Percentiles rank a stretch among this genome's conserved stretches.
phyloP scores from a whole-genome alignment of 2,113 vertebrate species.

The Pelmatolapia mariae region DNA sequence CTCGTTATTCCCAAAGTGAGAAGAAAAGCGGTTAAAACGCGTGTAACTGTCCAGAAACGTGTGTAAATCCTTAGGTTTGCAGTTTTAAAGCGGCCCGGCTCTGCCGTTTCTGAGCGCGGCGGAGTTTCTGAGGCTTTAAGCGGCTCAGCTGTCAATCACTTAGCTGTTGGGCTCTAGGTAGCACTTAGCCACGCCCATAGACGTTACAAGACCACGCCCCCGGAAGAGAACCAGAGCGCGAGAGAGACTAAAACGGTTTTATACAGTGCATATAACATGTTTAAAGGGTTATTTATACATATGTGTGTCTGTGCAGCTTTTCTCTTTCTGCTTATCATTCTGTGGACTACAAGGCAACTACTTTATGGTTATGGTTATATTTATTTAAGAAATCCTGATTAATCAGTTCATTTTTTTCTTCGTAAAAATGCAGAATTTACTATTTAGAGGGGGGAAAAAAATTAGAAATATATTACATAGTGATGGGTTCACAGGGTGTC shows the following conservation, averaged over 20 bases:
- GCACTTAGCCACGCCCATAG: not conserved
- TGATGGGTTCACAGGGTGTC: fast-evolving
- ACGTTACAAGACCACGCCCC: fast-evolving
- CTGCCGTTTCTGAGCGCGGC: not conserved
- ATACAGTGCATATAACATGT: fast-evolving
- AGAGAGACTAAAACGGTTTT: not conserved
- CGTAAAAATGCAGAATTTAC: not conserved
- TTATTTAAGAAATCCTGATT: not conserved
- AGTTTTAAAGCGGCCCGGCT: not conserved
- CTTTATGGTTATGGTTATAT: fast-evolving
- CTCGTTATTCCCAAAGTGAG: not conserved
- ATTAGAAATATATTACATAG: not conserved
- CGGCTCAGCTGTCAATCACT: constrained; percentile 50
- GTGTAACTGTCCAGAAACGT: not conserved
- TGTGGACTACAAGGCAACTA: not conserved
- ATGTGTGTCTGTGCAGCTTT: not conserved
- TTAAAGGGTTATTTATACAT: not conserved
- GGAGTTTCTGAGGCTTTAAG: constrained; percentile 10
- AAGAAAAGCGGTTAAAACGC: not conserved
- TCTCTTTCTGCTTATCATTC: not conserved
- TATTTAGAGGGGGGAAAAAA: no score
- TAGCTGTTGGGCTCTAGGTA: not conserved
- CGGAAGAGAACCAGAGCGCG: not conserved
- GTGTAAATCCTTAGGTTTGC: not conserved
- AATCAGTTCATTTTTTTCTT: not conserved